A percentile compares a stretch with the other conserved stretches of the same genome.
phyloP scores from a whole-genome alignment of 2,797 vertebrate species.

The Vespertilio murinus region DNA sequence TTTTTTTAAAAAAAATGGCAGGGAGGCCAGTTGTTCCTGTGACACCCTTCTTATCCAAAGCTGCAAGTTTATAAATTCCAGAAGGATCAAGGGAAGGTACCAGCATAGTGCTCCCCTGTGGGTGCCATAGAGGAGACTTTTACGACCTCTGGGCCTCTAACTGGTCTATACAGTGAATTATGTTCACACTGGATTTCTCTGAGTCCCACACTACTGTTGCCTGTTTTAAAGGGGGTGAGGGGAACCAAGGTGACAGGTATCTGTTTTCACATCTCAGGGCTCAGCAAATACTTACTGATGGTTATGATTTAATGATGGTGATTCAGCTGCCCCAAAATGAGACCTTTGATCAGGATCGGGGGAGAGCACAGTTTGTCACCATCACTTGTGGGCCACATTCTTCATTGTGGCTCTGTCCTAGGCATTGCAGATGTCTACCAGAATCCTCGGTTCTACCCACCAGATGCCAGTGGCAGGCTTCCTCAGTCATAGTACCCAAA shows the following conservation, averaged over 20 bases:
- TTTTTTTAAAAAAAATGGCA: neutral
- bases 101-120: too few species aligned
- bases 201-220: neutral
- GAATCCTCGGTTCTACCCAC: neutral
- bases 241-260: neutral
- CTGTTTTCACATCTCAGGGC: neutral
- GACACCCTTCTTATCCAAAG: neutral
- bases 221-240: neutral
- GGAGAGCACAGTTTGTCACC: neutral
- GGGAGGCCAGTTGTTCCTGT: neutral
- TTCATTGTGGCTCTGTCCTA: neutral
- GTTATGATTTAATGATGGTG: neutral
- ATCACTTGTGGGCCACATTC: neutral
- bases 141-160: neutral
- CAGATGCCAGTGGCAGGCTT: neutral
- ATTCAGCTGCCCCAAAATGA: neutral
- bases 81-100: neutral
- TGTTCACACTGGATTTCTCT: neutral
- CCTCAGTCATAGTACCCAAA: neutral
- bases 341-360: neutral
- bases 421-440: neutral
- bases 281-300: neutral
- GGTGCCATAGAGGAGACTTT: neutral
- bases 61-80: neutral
- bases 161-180: rapidly evolving